Evolutionary conservation across 2,888 invertebrate genomes (phyloP).

Genomic region (Exephanes ischioxanthus): DNA sequence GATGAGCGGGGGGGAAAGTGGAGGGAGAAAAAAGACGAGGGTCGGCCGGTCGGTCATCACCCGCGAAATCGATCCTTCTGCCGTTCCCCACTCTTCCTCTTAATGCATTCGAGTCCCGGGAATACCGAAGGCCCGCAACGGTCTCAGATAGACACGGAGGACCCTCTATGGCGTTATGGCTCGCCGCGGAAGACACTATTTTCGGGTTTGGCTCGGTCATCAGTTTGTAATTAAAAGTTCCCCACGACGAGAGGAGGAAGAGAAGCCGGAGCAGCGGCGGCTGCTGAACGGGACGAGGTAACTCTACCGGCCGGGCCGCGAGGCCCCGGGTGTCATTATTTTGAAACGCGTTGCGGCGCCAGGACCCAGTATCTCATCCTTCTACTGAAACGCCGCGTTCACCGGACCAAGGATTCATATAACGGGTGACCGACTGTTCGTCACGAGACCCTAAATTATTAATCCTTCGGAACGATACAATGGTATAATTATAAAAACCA

Average conservation of each 20-base stretch:
- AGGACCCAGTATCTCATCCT: conserved; percentile 83
- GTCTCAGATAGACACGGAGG: conserved; percentile 28
- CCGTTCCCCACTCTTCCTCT: conserved; percentile 67
- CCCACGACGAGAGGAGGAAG: conserved; percentile 75
- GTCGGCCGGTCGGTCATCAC: conserved; percentile 64
- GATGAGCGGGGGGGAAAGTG: conserved; percentile 1
- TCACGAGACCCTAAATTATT: conserved; percentile 14
- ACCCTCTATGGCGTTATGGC: conserved; percentile 60
- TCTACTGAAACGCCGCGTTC: conserved; percentile 78
- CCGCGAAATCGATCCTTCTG: conserved; percentile 71
- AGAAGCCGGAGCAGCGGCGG: conserved; percentile 70
- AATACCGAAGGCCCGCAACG: conserved; percentile 39
- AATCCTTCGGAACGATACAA: conserved; percentile 8
- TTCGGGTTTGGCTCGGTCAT: conserved; percentile 84
- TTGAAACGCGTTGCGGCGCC: conserved; percentile 83
- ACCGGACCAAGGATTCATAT: conserved; percentile 72
- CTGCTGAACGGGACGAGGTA: conserved; percentile 56
- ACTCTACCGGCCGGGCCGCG: conserved; percentile 63
- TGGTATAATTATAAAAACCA: background rate
- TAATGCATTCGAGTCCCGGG: conserved; percentile 68
- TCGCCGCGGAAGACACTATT: conserved; percentile 81
- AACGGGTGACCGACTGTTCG: conserved; percentile 76
- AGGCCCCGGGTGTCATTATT: conserved; percentile 82
- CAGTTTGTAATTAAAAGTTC: conserved; percentile 84
- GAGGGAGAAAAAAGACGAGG: conserved; percentile 58